These are phyloP conservation scores for Fopius arisanus DNA, from an alignment of 1,140 invertebrate genomes.

Conservation along the genomic window DNA sequence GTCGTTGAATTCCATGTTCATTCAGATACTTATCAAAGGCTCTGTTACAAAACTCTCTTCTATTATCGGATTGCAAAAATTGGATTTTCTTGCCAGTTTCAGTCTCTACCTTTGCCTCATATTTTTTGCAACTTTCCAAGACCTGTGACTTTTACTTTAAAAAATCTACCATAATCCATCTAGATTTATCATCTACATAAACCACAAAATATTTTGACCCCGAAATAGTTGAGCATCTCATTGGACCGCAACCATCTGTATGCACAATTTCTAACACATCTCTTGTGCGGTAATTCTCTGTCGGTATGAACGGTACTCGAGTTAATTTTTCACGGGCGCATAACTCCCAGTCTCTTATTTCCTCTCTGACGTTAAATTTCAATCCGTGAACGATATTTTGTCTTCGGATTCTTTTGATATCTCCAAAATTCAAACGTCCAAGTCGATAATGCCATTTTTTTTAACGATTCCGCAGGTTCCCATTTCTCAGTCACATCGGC, in stretches of 20 bases:
- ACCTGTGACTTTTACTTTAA: slow-evolving; percentile 42
- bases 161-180: slow-evolving; percentile 37
- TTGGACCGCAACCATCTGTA: slow-evolving; percentile 53
- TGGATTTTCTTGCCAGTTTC: slow-evolving; percentile 41
- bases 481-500: background rate
- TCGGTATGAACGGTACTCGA: background rate
- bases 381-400: background rate
- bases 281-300: background rate
- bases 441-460: slow-evolving; percentile 29
- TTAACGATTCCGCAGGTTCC: background rate
- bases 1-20: slow-evolving; percentile 9
- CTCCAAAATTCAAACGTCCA: slow-evolving; percentile 28
- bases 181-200: slow-evolving; percentile 53
- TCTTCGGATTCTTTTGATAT: slow-evolving; percentile 1
- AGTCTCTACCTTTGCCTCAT: slow-evolving; percentile 36
- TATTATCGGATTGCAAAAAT: slow-evolving; percentile 43
- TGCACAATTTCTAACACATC: slow-evolving; percentile 49
- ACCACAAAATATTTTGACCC: slow-evolving; percentile 53
- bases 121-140: slow-evolving; percentile 37
- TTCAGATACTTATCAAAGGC: slow-evolving; percentile 30
- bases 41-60: slow-evolving; percentile 36
- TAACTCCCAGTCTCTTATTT: background rate
- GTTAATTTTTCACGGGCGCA: background rate
- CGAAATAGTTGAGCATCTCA: slow-evolving; percentile 41
- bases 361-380: background rate